phyloP scores from a whole-genome alignment of 2,797 vertebrate species.

The Hoplostethus atlanticus region DNA sequence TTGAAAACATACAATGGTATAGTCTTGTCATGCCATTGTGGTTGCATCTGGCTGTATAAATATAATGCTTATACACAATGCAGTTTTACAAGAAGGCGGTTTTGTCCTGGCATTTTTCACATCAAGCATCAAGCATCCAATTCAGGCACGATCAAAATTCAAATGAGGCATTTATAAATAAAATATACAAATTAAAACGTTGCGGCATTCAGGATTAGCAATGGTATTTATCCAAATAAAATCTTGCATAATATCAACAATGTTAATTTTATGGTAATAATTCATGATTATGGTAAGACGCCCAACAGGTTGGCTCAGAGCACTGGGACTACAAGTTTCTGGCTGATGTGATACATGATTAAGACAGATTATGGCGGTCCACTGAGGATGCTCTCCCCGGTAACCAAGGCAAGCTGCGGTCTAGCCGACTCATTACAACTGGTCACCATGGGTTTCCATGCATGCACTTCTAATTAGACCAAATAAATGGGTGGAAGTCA shows the following conservation, averaged over 20 bases:
- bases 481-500: conserved; percentile 70
- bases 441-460: conserved; percentile 72
- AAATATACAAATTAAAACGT: conserved; percentile 53
- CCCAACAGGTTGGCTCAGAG: conserved; percentile 66
- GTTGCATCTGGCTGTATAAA: too few species aligned
- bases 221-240: conserved; percentile 50
- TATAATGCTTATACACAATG: background rate
- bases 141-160: conserved; percentile 35
- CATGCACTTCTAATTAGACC: conserved; percentile 77
- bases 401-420: conserved; percentile 53
- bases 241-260: conserved; percentile 53
- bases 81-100: background rate
- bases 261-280: conserved; percentile 55
- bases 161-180: conserved; percentile 38
- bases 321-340: conserved; percentile 44
- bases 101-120: background rate
- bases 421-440: conserved; percentile 63
- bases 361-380: conserved; percentile 72
- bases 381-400: conserved; percentile 49
- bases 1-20: too few species aligned
- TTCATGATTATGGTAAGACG: conserved; percentile 49
- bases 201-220: conserved; percentile 36
- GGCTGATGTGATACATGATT: conserved; percentile 70
- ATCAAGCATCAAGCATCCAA: conserved; percentile 24
- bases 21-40: too few species aligned